phyloP scores from a whole-genome alignment of 2,888 invertebrate species.

The Cheilosia pagana region DNA sequence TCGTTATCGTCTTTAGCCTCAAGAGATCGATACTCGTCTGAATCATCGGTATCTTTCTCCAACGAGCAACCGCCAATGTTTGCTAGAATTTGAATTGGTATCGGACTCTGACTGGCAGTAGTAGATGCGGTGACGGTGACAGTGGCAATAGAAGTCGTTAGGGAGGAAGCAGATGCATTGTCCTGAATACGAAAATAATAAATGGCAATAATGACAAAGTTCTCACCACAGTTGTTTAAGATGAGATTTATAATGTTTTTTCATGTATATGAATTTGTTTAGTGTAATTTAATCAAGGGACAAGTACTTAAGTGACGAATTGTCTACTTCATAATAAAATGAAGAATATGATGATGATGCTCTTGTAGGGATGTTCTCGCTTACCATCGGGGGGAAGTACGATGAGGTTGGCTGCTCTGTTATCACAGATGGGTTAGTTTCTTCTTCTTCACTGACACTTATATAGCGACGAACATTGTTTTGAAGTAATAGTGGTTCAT shows the following conservation, averaged over 20 bases:
- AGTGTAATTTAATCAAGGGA: constrained; percentile 55
- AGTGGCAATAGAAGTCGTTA: constrained; percentile 50
- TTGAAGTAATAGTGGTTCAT: constrained; percentile 80
- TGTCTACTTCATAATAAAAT: constrained; percentile 36
- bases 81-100: constrained; percentile 64
- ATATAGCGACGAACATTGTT: constrained; percentile 81
- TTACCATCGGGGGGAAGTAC: constrained; percentile 75
- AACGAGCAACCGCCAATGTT: constrained; percentile 75
- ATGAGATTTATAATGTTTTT: constrained; percentile 31
- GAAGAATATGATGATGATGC: constrained; percentile 52
- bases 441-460: constrained; percentile 82
- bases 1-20: constrained; percentile 82
- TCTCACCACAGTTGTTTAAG: constrained; percentile 28
- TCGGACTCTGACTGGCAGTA: constrained; percentile 59
- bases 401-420: constrained; percentile 83
- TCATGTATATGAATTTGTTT: constrained; percentile 16
- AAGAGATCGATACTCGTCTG: constrained; percentile 83
- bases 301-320: constrained; percentile 53
- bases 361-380: constrained; percentile 40
- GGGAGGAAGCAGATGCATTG: constrained; percentile 61
- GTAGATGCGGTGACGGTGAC: constrained; percentile 26
- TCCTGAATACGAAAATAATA: constrained; percentile 70
- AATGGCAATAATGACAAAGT: constrained; percentile 62
- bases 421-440: constrained; percentile 82
- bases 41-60: constrained; percentile 80